phyloP scores from a whole-genome alignment of 2,888 invertebrate genomes.

The Luffia ferchaultella region DNA sequence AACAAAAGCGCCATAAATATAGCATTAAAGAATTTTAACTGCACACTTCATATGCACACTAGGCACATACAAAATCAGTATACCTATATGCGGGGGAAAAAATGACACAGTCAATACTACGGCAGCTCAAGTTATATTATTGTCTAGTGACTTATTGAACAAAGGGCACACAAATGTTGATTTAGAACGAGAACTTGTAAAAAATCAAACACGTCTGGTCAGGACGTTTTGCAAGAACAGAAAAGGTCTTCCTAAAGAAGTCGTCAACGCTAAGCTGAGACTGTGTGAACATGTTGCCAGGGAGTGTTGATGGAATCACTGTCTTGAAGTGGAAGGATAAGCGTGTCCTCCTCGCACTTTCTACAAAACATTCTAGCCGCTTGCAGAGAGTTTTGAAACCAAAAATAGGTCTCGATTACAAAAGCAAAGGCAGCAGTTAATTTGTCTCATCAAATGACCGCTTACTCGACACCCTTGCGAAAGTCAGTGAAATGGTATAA shows the following conservation, averaged over 20 bases:
- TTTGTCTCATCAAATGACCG: conserved; percentile 21
- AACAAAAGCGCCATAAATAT: conserved; percentile 20
- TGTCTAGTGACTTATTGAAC: conserved; percentile 20
- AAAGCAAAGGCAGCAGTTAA: conserved; percentile 21
- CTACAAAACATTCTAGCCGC: conserved; percentile 16
- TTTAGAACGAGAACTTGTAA: conserved; percentile 17
- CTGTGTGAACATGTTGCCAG: conserved; percentile 14
- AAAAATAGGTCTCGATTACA: conserved; percentile 21
- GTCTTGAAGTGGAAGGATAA: conserved; percentile 19
- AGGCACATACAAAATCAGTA: conserved; percentile 21
- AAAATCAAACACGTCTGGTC: conserved; percentile 20
- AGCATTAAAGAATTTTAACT: conserved; percentile 21
- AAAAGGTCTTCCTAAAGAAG: conserved; percentile 13
- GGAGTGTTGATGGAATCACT: conserved; percentile 17
- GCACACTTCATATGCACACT: conserved; percentile 22
- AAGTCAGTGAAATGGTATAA: conserved; percentile 21
- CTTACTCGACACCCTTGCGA: conserved; percentile 19
- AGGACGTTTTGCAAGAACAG: conserved; percentile 16
- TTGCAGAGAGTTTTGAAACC: conserved; percentile 14
- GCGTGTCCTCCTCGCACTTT: conserved; percentile 17
- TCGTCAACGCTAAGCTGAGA: conserved; percentile 17
- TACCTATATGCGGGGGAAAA: conserved; percentile 22
- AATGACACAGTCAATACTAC: conserved; percentile 19
- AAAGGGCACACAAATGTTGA: conserved; percentile 24
- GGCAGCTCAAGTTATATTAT: conserved; percentile 22